Conservation (phyloP, 2,113 vertebrate genomes). For the Eubucco bourcierii region DNA sequence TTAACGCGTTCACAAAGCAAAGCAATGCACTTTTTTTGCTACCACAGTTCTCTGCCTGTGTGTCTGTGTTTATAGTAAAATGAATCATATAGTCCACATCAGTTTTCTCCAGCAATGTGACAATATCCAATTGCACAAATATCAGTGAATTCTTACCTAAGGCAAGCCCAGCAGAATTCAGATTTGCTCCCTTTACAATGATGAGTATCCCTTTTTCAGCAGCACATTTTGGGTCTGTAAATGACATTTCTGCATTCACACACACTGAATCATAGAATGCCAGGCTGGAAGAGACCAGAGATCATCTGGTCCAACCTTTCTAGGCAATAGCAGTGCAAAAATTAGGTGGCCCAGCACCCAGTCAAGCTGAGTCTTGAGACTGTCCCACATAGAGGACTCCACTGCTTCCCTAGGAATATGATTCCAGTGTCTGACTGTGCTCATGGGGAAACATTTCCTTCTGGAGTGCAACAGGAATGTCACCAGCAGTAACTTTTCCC, state of each 20-base stretch:
- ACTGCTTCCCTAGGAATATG: too few species aligned
- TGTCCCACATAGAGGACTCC: too few species aligned
- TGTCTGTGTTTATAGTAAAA: neutral
- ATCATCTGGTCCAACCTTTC: too few species aligned
- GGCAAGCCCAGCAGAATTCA: constrained; percentile 11
- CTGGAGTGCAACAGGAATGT: too few species aligned
- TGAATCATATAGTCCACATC: neutral
- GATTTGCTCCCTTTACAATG: neutral
- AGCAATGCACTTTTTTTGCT: neutral
- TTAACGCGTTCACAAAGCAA: neutral
- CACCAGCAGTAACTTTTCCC: too few species aligned
- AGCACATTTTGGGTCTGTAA: neutral
- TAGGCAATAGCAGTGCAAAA: too few species aligned
- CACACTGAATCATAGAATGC: too few species aligned
- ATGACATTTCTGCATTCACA: neutral
- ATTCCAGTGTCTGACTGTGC: too few species aligned
- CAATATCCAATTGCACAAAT: constrained; percentile 14
- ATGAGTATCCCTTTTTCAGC: neutral
- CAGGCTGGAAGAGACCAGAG: too few species aligned
- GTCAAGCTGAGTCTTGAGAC: too few species aligned
- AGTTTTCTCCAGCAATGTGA: neutral
- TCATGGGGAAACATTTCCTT: too few species aligned
- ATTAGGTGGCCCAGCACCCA: too few species aligned
- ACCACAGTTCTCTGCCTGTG: neutral
- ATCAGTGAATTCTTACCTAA: neutral